Percentiles rank a stretch among this genome's conserved stretches.
phyloP scores from a whole-genome alignment of 2,797 vertebrate genomes.

The Fundulus diaphanus region DNA sequence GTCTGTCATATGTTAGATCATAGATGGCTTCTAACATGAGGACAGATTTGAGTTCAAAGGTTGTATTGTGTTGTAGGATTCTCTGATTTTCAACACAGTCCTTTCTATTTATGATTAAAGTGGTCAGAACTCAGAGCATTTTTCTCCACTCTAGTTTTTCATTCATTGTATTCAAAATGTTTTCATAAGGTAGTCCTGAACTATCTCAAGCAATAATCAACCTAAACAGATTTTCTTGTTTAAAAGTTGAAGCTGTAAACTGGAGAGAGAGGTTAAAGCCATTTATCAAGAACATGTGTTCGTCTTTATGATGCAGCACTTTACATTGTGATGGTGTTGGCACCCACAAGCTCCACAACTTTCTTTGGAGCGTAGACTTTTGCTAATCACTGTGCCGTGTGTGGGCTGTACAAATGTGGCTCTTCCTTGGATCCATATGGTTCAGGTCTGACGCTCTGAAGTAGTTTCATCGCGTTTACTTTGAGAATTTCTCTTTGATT shows the following conservation, averaged over 20 bases:
- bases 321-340: slow-evolving; percentile 11
- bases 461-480: slow-evolving; percentile 17
- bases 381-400: background rate
- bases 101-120: background rate
- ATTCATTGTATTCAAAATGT: background rate
- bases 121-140: background rate
- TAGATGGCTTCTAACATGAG: slow-evolving; percentile 14
- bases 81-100: background rate
- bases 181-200: background rate
- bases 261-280: slow-evolving; percentile 3
- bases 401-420: background rate
- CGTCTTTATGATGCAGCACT: slow-evolving; percentile 18
- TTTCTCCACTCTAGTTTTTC: background rate
- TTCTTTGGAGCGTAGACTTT: slow-evolving; percentile 3
- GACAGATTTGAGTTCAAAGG: slow-evolving; percentile 10
- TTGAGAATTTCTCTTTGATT: slow-evolving; percentile 8
- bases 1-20: slow-evolving; percentile 26
- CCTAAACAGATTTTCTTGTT: background rate
- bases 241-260: slow-evolving; percentile 2
- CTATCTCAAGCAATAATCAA: background rate
- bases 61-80: background rate
- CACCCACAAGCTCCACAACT: background rate
- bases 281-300: background rate
- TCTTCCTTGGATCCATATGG: slow-evolving; percentile 1
- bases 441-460: background rate